A percentile compares a stretch with the other conserved stretches of the same genome.
phyloP scores from a whole-genome alignment of 1,140 invertebrate genomes.

The Grapholita molesta region DNA sequence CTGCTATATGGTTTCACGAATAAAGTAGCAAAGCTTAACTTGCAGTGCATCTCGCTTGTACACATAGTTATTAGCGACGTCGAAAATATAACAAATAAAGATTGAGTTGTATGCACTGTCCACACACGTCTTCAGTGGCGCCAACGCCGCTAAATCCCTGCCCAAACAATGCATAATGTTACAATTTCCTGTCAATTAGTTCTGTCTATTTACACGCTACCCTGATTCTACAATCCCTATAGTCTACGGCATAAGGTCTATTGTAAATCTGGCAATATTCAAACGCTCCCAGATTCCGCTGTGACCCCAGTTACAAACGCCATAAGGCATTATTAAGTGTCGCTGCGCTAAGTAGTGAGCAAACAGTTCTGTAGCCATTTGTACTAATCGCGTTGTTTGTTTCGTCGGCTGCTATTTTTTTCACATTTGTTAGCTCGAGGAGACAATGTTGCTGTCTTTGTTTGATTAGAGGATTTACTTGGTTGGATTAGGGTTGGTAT shows the following conservation, averaged over 20 bases:
- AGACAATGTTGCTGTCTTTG: not conserved
- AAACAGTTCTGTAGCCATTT: constrained; percentile 5
- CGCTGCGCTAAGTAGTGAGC: not conserved
- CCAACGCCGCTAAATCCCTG: constrained; percentile 30
- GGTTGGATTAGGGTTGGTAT: too few relatives aligned
- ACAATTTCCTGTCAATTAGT: constrained; percentile 61
- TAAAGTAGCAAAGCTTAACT: too few relatives aligned
- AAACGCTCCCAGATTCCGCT: too few relatives aligned
- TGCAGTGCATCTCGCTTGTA: too few relatives aligned
- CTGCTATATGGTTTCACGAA: too few relatives aligned
- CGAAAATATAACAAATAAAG: too few relatives aligned
- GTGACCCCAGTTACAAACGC: too few relatives aligned
- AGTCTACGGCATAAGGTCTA: not conserved
- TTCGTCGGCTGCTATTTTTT: not conserved
- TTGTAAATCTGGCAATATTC: too few relatives aligned
- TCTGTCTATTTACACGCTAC: constrained; percentile 25
- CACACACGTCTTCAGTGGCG: not conserved
- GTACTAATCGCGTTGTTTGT: constrained; percentile 4
- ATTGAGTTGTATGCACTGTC: too few relatives aligned
- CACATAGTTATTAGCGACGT: too few relatives aligned
- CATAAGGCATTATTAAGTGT: too few relatives aligned
- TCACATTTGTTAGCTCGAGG: not conserved
- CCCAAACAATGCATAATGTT: constrained; percentile 52
- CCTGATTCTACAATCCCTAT: not conserved
- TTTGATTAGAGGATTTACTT: not conserved